Evolutionary conservation across 2,797 vertebrate species (phyloP).

Genomic region (Spinus olivaceus): DNA sequence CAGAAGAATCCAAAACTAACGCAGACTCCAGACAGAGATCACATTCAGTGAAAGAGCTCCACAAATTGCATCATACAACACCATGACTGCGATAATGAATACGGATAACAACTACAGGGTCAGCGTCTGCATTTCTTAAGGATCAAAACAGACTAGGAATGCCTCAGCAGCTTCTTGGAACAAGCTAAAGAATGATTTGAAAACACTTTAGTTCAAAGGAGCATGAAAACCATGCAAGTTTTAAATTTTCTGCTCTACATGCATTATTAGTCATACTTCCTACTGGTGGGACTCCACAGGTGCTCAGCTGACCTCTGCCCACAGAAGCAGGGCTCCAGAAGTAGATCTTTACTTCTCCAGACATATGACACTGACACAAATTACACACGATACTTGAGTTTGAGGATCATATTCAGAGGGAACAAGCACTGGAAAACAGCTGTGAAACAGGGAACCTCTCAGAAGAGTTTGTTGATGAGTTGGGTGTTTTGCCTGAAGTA

Average conservation of each 20-base stretch:
- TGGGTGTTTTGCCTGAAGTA: background rate
- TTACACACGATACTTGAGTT: background rate
- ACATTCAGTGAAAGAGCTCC: conserved; percentile 65
- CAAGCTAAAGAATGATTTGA: conserved; percentile 13
- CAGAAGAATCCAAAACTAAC: conserved; percentile 74
- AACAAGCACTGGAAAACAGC: background rate
- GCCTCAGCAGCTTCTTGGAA: conserved; percentile 55
- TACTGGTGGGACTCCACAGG: background rate
- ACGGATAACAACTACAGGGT: conserved; percentile 47
- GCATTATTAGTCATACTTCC: background rate
- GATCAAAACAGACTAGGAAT: conserved; percentile 50
- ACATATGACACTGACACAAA: background rate
- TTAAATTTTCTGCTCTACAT: conserved; percentile 4
- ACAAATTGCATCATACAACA: conserved; percentile 64
- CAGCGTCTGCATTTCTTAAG: conserved; percentile 57
- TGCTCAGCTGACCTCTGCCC: background rate
- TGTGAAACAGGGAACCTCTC: background rate
- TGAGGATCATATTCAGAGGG: background rate
- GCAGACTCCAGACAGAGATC: conserved; percentile 72
- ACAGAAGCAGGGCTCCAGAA: background rate
- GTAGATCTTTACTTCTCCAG: background rate
- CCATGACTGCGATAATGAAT: conserved; percentile 64
- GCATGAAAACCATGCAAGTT: background rate
- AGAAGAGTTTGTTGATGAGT: background rate
- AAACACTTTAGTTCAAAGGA: background rate